Percentiles rank a stretch among this genome's conserved stretches.
Evolutionary conservation across 2,888 invertebrate genomes (phyloP).

Genomic region (Ectemnius lituratus): DNA sequence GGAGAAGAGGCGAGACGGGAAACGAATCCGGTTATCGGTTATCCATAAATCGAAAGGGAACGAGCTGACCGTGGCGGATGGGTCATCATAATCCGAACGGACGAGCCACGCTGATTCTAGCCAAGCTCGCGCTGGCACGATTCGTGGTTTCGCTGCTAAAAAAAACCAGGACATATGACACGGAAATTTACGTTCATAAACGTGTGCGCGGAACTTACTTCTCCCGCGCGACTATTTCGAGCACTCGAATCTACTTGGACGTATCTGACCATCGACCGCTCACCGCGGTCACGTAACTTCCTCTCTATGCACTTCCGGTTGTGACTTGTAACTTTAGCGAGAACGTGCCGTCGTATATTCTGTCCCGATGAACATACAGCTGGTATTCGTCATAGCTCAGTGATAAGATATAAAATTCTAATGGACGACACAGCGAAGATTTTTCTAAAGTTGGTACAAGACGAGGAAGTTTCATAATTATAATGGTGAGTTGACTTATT

Average conservation of each 20-base stretch:
- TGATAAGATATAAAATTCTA: too few species aligned
- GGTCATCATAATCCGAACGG: conserved; percentile 62
- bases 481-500: too few species aligned
- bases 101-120: conserved; percentile 49
- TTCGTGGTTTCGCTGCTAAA: conserved; percentile 32
- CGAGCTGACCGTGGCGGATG: conserved; percentile 61
- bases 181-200: conserved; percentile 14
- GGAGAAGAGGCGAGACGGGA: conserved; percentile 19
- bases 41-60: conserved; percentile 64
- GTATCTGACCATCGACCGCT: too few species aligned
- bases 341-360: too few species aligned
- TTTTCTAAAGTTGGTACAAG: too few species aligned
- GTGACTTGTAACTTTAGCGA: too few species aligned
- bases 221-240: conserved; percentile 24
- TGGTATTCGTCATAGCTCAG: too few species aligned
- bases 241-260: conserved; percentile 4
- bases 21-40: conserved; percentile 63
- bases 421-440: too few species aligned
- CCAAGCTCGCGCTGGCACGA: conserved; percentile 34
- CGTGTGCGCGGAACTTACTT: neutral
- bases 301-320: too few species aligned
- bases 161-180: conserved; percentile 11
- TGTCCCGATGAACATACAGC: too few species aligned
- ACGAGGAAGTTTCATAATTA: too few species aligned
- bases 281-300: too few species aligned